These are phyloP conservation scores for Phortica magna DNA, from an alignment of 2,888 invertebrate species.

Conservation along the genomic window DNA sequence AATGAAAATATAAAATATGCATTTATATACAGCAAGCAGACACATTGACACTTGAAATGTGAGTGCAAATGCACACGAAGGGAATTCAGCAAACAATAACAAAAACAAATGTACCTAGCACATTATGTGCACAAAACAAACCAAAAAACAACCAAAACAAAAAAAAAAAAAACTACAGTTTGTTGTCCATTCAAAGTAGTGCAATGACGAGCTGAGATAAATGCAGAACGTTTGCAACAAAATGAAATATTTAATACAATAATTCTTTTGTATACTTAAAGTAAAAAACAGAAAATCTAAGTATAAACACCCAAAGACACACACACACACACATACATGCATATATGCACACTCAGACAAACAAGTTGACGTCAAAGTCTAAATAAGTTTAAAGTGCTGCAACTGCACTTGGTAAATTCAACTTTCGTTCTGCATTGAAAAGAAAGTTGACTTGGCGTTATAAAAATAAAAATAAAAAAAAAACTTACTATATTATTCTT, in stretches of 20 bases:
- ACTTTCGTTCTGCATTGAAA: background rate
- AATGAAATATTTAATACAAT: conserved; percentile 17
- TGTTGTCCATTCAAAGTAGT: background rate
- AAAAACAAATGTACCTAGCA: too few relatives aligned
- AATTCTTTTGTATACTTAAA: conserved; percentile 1
- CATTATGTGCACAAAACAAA: too few relatives aligned
- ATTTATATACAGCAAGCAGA: conserved; percentile 63
- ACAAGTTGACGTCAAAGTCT: conserved; percentile 49
- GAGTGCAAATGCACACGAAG: conserved; percentile 12
- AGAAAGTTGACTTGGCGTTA: conserved; percentile 21
- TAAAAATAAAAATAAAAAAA: too few relatives aligned
- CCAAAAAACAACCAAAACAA: too few relatives aligned
- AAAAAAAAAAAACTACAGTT: background rate
- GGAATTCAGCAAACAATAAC: background rate
- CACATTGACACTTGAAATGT: conserved; percentile 22
- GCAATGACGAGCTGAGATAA: background rate
- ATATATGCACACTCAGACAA: conserved; percentile 55
- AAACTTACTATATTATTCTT: conserved; percentile 7
- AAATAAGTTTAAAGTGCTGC: conserved; percentile 22
- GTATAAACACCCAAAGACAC: too few relatives aligned
- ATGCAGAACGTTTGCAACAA: background rate
- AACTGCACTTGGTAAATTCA: conserved; percentile 16
- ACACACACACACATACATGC: conserved; percentile 35
- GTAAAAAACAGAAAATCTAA: too few relatives aligned
- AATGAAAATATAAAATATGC: conserved; percentile 71